phyloP scores from a whole-genome alignment of 2,113 vertebrate species.

The Artemisiospiza belli region DNA sequence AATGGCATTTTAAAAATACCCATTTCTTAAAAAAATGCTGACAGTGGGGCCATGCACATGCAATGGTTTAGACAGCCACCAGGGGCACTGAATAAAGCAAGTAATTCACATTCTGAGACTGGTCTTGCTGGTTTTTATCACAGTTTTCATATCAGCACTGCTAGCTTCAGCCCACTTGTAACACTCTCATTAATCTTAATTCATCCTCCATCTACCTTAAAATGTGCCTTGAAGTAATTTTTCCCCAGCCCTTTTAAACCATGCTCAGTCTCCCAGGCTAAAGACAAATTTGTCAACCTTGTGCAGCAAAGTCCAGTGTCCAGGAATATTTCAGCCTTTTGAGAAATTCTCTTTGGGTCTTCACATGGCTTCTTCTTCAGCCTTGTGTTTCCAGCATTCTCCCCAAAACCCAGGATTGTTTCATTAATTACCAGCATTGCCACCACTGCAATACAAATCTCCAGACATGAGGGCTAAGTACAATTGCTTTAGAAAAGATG shows the following conservation, averaged over 20 bases:
- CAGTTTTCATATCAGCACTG: conserved; percentile 29
- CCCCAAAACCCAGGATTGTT: conserved; percentile 57
- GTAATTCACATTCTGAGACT: conserved; percentile 54
- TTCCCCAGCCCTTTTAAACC: conserved; percentile 45
- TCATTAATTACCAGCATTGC: conserved; percentile 74
- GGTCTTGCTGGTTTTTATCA: conserved; percentile 51
- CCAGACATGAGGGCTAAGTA: conserved; percentile 63
- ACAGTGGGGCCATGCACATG: rapidly evolving
- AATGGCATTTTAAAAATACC: neutral
- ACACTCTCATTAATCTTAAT: conserved; percentile 71
- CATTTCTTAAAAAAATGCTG: neutral
- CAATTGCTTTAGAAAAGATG: conserved; percentile 82
- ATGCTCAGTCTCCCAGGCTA: conserved; percentile 39
- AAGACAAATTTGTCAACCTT: conserved; percentile 58
- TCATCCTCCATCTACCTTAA: conserved; percentile 60
- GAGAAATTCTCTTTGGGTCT: neutral
- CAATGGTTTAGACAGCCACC: neutral
- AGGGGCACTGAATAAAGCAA: conserved; percentile 3
- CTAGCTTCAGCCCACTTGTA: conserved; percentile 48
- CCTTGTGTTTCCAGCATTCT: neutral
- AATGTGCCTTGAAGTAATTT: conserved; percentile 53
- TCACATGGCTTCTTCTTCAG: neutral
- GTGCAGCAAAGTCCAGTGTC: conserved; percentile 26
- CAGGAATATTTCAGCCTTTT: conserved; percentile 25
- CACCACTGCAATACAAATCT: conserved; percentile 34